These are phyloP conservation scores for Habroteleia sp. DNA, from an alignment of 2,888 invertebrate species.

Conservation along the genomic window DNA sequence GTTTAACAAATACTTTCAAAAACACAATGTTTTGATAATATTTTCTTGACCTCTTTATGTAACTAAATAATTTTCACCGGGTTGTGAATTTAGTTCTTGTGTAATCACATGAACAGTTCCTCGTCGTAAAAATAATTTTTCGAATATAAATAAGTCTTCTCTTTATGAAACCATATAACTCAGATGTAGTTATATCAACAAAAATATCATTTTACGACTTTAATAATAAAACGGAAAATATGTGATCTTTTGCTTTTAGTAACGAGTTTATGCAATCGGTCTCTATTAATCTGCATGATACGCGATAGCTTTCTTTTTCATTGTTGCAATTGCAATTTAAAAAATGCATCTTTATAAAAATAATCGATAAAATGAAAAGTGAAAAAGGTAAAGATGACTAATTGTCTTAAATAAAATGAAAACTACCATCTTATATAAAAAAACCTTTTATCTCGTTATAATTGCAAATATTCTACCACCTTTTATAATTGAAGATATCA, in stretches of 20 bases:
- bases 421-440: no score
- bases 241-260: slow-evolving; percentile 6
- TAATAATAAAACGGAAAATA: slow-evolving; percentile 9
- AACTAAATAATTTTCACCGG: slow-evolving; percentile 15
- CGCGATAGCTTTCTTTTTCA: no score
- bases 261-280: slow-evolving; percentile 9
- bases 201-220: slow-evolving; percentile 36
- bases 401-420: no score
- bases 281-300: slow-evolving; percentile 13
- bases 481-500: no score
- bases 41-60: slow-evolving; percentile 27
- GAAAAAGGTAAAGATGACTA: no score
- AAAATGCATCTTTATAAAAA: no score
- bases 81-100: slow-evolving; percentile 16
- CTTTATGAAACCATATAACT: slow-evolving; percentile 32
- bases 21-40: slow-evolving; percentile 29
- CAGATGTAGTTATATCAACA: slow-evolving; percentile 21
- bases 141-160: slow-evolving; percentile 23
- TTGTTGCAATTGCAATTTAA: no score
- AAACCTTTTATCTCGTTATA: no score
- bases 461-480: no score
- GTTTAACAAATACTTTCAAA: slow-evolving; percentile 17
- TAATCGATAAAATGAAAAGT: no score
- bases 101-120: slow-evolving; percentile 17
- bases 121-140: slow-evolving; percentile 18